A percentile compares a stretch with the other conserved stretches of the same genome.
Evolutionary conservation across 2,797 vertebrate species (phyloP).

Genomic region (Poeciliopsis presidionis): DNA sequence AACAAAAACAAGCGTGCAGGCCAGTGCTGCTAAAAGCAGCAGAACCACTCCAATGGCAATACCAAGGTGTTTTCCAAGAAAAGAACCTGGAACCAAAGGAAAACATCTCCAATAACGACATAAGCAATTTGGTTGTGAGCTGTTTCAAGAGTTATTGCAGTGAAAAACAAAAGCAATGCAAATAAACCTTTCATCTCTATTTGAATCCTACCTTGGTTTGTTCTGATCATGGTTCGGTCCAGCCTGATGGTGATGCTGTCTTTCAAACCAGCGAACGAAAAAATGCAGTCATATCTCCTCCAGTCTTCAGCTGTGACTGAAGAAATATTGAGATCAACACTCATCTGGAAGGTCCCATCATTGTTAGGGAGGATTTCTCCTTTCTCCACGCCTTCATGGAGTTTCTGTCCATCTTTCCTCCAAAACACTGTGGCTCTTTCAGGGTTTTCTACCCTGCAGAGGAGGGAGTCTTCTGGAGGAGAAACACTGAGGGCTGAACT

Average conservation of each 20-base stretch:
- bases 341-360: slow-evolving; percentile 9
- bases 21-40: background rate
- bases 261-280: background rate
- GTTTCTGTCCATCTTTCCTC: slow-evolving; percentile 2
- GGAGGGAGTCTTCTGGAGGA: background rate
- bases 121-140: background rate
- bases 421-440: background rate
- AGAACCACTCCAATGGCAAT: background rate
- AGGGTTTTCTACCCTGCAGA: background rate
- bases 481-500: background rate
- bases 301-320: background rate
- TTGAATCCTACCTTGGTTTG: background rate
- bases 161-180: background rate
- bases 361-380: slow-evolving; percentile 4
- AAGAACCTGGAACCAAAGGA: background rate
- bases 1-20: background rate
- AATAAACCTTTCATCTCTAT: background rate
- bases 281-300: background rate
- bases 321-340: background rate
- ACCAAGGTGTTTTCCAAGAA: background rate
- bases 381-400: background rate
- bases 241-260: background rate
- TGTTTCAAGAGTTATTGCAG: background rate
- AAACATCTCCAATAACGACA: background rate
- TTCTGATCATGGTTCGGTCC: background rate